Evolutionary conservation across 1,140 invertebrate genomes (phyloP).

Genomic region (Papilio dardanus): DNA sequence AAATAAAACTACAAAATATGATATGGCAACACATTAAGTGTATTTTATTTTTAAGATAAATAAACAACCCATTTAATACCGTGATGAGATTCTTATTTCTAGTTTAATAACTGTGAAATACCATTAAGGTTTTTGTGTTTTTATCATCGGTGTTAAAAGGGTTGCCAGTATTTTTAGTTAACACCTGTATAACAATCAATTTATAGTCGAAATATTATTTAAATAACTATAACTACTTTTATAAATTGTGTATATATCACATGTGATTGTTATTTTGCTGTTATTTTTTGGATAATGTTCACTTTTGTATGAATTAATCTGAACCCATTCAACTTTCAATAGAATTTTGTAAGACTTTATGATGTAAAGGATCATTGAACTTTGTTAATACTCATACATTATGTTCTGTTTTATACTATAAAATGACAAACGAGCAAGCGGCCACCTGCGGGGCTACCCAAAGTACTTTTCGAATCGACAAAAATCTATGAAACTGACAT

Average conservation of each 20-base stretch:
- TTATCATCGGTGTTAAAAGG: conserved; percentile 11
- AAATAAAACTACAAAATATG: conserved; percentile 35
- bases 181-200: conserved; percentile 38
- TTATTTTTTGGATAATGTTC: neutral
- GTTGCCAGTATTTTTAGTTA: neutral
- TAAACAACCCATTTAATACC: conserved; percentile 2
- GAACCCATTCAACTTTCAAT: neutral
- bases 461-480: no score
- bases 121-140: neutral
- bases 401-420: no score
- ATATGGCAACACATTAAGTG: conserved; percentile 38
- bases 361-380: neutral
- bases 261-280: conserved; percentile 33
- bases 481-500: no score
- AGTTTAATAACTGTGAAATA: neutral
- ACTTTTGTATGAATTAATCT: neutral
- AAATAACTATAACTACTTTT: conserved; percentile 33
- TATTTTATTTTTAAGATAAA: conserved; percentile 29
- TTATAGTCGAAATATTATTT: conserved; percentile 35
- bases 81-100: neutral
- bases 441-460: no score
- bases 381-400: no score
- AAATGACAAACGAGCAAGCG: no score
- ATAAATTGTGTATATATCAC: conserved; percentile 38
- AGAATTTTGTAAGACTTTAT: neutral